These are phyloP conservation scores for Solen grandis DNA, from an alignment of 1,140 invertebrate genomes.

Conservation along the genomic window DNA sequence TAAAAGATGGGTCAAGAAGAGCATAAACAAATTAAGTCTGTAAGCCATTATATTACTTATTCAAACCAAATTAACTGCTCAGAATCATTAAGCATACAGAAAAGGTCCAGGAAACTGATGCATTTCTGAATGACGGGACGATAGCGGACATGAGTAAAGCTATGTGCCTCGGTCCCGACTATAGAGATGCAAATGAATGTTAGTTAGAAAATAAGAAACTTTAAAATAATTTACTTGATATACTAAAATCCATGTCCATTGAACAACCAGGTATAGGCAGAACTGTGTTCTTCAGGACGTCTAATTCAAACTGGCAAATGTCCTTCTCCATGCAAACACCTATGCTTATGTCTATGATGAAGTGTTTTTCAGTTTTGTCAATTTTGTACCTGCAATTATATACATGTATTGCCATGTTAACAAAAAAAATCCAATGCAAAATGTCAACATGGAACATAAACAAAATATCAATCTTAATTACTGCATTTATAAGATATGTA, in stretches of 20 bases:
- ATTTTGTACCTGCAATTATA: slow-evolving; percentile 31
- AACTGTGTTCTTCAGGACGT: slow-evolving; percentile 23
- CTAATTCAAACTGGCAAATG: slow-evolving; percentile 19
- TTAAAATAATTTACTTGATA: slow-evolving; percentile 7
- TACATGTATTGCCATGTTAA: not conserved
- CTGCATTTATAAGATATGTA: not conserved
- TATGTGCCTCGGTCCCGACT: too few relatives aligned
- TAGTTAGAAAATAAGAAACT: not conserved
- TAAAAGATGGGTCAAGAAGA: too few relatives aligned
- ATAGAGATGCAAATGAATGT: not conserved
- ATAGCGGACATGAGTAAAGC: not conserved
- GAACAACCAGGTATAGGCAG: slow-evolving; percentile 38
- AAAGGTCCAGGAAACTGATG: not conserved
- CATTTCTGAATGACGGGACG: not conserved
- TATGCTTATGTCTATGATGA: slow-evolving; percentile 21
- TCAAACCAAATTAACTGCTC: too few relatives aligned
- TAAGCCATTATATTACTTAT: too few relatives aligned
- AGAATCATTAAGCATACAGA: too few relatives aligned
- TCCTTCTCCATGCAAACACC: slow-evolving; percentile 32
- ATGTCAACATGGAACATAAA: not conserved
- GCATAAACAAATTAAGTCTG: too few relatives aligned
- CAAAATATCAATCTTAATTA: not conserved
- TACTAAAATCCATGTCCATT: not conserved
- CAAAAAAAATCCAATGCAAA: not conserved
- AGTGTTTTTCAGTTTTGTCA: slow-evolving; percentile 34